Conservation (phyloP, 64 coral and sea anemone genomes). For the Hydrozoanthus tunicans region DNA sequence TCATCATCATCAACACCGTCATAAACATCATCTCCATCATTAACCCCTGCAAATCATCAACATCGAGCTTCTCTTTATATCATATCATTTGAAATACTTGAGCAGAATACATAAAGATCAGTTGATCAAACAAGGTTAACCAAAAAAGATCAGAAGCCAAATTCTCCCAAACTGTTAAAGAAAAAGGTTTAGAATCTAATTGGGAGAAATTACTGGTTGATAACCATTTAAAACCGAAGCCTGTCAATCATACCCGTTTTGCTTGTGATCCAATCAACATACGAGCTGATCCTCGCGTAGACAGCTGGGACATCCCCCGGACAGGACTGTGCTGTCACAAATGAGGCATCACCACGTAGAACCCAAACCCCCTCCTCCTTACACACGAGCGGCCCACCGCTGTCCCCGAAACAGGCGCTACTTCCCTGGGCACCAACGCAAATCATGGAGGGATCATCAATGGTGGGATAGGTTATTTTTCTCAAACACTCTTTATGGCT, state of each 20-base stretch:
- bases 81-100: too few relatives aligned
- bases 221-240: neutral
- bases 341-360: slow-evolving; percentile 19
- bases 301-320: slow-evolving; percentile 24
- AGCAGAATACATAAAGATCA: too few relatives aligned
- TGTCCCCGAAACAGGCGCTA: slow-evolving; percentile 30
- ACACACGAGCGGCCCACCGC: slow-evolving; percentile 26
- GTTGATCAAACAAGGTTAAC: too few relatives aligned
- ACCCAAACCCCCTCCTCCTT: slow-evolving; percentile 6
- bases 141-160: too few relatives aligned
- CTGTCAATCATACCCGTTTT: neutral
- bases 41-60: too few relatives aligned
- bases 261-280: slow-evolving; percentile 10
- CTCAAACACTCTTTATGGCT: neutral
- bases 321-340: slow-evolving; percentile 17
- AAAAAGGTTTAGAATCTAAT: too few relatives aligned
- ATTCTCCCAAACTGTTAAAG: too few relatives aligned
- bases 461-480: neutral
- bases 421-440: slow-evolving; percentile 15
- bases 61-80: too few relatives aligned
- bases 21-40: too few relatives aligned
- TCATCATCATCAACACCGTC: too few relatives aligned
- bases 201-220: too few relatives aligned
- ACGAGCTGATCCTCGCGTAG: slow-evolving; percentile 24
- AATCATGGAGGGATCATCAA: slow-evolving; percentile 18